Base-by-base conservation (phyloP, 1,140 invertebrate genomes). In the Agrilus planipennis region DNA sequence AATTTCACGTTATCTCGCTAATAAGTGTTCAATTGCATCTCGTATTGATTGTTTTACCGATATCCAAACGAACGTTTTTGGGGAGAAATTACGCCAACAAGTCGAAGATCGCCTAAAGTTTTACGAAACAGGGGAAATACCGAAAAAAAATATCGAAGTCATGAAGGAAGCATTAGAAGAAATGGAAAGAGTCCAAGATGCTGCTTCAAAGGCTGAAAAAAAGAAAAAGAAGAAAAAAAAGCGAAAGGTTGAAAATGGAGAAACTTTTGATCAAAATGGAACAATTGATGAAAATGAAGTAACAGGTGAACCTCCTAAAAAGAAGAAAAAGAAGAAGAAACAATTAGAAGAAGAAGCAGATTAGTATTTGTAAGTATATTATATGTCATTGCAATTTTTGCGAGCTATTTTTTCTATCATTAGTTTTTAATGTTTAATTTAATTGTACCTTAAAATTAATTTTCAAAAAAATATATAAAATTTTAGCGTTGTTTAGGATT, bases 11-110 rank as follows among this genome's bases (percentile, higher is more conserved):
- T 97, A 92, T 61, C 68, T 99, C 18, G 94, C 94, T 11, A 98
- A 97, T 62, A 99, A 99, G 68, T 98, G 93, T 59, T 89, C 92
- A 0, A 92, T 99, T 51, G 96, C 96, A 0, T 93, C 91, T 0
- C 75, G 94, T 55, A 93, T 99, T 46, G 95, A 99, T 69, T 96
- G 91, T 57, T 98, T 99, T 65, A 68, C 84, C 41, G 92, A 99
- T 52, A 69, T 68, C 31, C 88, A 89, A 4, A 82, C 82, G 0
- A 72, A 77, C 28, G 70, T 98, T 9, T 98, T 92, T 69, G 96
- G 96, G 11, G 82, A 92, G 47, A 85, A 89, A 52, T 69, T 99
- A 0, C 77, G 79, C 25, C 81, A 95, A 50, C 95, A 99, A 65
- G 91, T 62, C 11, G 95, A 99, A 65, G 94, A 99, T 55, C 69